Evolutionary conservation across 2,113 vertebrate species (phyloP).

Genomic region (Corythornis cristatus): DNA sequence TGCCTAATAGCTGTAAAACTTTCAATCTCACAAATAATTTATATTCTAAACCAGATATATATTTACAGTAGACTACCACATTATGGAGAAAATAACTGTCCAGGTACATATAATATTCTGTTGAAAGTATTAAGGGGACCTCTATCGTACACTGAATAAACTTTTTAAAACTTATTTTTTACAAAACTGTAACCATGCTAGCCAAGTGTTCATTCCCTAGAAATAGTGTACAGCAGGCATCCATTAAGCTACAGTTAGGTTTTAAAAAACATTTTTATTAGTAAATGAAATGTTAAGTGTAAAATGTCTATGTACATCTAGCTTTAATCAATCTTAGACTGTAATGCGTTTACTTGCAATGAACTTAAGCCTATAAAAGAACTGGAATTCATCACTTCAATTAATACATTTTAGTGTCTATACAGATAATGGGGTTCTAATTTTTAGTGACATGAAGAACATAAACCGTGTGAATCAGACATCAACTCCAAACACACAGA

Average conservation of each 20-base stretch:
- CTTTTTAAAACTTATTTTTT: rapidly evolving
- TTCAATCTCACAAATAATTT: background rate
- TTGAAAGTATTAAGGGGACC: background rate
- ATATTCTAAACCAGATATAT: background rate
- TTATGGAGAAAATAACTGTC: background rate
- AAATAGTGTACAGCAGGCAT: background rate
- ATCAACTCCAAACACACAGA: background rate
- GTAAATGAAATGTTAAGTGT: background rate
- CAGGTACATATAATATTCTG: background rate
- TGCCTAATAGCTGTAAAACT: background rate
- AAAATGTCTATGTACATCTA: background rate
- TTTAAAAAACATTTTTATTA: background rate
- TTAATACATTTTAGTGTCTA: background rate
- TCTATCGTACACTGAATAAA: background rate
- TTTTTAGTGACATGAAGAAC: background rate
- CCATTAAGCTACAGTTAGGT: background rate
- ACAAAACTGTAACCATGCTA: background rate
- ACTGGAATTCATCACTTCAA: background rate
- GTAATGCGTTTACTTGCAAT: background rate
- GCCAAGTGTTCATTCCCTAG: background rate
- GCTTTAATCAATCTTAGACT: background rate
- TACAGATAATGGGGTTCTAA: background rate
- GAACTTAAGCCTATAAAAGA: background rate
- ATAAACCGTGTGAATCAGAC: background rate
- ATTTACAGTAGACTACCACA: background rate